These are phyloP conservation scores for Rallus limicola DNA, from an alignment of 2,113 vertebrate species.

Conservation along the genomic window DNA sequence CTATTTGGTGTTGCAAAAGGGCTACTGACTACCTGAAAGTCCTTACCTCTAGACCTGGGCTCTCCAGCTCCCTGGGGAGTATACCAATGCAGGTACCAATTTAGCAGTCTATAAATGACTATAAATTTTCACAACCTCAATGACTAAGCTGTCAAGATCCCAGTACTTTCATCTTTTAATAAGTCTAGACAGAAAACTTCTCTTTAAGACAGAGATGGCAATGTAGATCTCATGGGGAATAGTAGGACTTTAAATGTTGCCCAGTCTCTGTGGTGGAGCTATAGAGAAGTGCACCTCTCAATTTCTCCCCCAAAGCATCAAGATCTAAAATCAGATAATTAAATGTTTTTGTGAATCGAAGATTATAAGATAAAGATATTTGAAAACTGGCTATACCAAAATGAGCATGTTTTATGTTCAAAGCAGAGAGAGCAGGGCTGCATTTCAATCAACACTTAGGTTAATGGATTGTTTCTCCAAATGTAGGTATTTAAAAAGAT, in stretches of 20 bases:
- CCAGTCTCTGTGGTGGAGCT: not conserved
- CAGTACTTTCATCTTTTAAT: not conserved
- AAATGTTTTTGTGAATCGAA: constrained; percentile 58
- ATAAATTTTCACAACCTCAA: not conserved
- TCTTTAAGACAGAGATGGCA: not conserved
- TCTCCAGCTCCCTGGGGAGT: not conserved
- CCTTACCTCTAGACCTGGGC: not conserved
- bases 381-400: constrained; percentile 13
- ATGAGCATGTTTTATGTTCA: constrained; percentile 21
- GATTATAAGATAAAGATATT: constrained; percentile 45
- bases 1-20: not conserved
- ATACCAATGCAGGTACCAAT: not conserved
- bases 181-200: not conserved
- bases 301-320: not conserved
- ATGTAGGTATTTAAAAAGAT: constrained; percentile 5
- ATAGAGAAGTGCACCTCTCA: not conserved
- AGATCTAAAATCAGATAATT: constrained; percentile 53
- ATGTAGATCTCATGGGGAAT: not conserved
- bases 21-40: not conserved
- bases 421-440: not conserved
- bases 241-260: not conserved
- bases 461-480: not conserved
- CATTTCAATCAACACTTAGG: not conserved
- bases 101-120: not conserved
- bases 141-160: not conserved